These are phyloP conservation scores for Lepidocolaptes lacrymiger DNA, from an alignment of 2,797 vertebrate genomes.

Conservation along the genomic window DNA sequence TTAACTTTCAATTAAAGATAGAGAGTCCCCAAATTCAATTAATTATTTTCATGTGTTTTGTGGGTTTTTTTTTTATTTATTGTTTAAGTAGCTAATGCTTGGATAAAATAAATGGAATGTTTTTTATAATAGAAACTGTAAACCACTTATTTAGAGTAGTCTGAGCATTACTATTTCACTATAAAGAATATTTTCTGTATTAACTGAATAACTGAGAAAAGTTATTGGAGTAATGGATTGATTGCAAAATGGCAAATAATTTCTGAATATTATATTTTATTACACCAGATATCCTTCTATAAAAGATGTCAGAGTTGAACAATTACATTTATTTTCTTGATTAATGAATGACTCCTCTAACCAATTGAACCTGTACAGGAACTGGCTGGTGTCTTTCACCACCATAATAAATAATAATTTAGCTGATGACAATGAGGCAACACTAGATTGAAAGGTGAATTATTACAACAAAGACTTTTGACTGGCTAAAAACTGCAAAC, in stretches of 20 bases:
- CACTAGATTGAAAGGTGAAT: not conserved
- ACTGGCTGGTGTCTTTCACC: not conserved
- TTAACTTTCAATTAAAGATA: not conserved
- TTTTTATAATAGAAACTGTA: not conserved
- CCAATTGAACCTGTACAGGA: not conserved
- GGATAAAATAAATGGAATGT: not conserved
- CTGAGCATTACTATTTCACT: not conserved
- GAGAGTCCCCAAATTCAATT: not conserved
- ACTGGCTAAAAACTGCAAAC: not conserved
- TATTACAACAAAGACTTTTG: not conserved
- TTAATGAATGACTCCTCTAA: not conserved
- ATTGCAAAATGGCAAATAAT: not conserved
- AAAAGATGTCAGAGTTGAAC: not conserved
- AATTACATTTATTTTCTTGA: not conserved
- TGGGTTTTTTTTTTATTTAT: not conserved
- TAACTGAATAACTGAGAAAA: not conserved
- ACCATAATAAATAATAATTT: not conserved
- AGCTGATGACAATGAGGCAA: not conserved
- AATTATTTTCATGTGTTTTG: not conserved
- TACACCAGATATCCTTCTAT: not conserved
- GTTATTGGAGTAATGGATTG: not conserved
- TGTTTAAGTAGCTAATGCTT: not conserved
- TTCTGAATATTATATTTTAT: not conserved
- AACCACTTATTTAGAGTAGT: not conserved
- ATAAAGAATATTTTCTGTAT: not conserved